A percentile compares a stretch with the other conserved stretches of the same genome.
Conservation (phyloP, 2,888 invertebrate genomes). For the Fabriciana adippe region DNA sequence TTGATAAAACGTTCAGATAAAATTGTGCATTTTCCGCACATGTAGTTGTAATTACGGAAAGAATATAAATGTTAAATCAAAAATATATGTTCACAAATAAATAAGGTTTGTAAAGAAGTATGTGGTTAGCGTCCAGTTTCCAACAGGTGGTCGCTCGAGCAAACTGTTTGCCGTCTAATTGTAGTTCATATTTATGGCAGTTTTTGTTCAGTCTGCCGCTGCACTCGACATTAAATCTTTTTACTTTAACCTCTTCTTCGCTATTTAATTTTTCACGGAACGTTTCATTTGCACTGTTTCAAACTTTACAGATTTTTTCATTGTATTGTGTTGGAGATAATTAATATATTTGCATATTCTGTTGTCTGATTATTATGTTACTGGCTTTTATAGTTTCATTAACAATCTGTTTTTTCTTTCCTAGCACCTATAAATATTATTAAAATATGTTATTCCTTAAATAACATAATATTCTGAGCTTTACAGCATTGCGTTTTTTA, state of each 20-base stretch:
- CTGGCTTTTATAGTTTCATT: too few relatives aligned
- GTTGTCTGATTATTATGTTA: background rate
- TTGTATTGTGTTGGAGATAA: slow-evolving; percentile 10
- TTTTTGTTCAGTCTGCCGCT: slow-evolving; percentile 46
- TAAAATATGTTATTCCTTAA: too few relatives aligned
- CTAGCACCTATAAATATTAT: too few relatives aligned
- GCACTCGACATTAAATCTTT: slow-evolving; percentile 46
- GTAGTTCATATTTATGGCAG: slow-evolving; percentile 65
- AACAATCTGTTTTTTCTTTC: too few relatives aligned
- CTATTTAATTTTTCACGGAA: slow-evolving; percentile 42
- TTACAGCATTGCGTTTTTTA: too few relatives aligned
- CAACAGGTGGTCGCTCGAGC: slow-evolving; percentile 58
- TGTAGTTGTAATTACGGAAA: background rate
- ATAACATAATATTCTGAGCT: too few relatives aligned
- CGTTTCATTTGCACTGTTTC: slow-evolving; percentile 35
- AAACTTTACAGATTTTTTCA: slow-evolving; percentile 19
- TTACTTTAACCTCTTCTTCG: slow-evolving; percentile 42
- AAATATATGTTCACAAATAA: slow-evolving; percentile 18
- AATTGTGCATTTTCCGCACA: background rate
- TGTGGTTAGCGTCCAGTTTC: slow-evolving; percentile 21
- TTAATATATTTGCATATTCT: slow-evolving; percentile 13
- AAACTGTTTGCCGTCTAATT: slow-evolving; percentile 54
- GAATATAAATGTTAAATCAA: background rate
- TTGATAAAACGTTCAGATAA: background rate
- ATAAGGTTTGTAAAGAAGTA: slow-evolving; percentile 9